phyloP scores from a whole-genome alignment of 1,140 invertebrate genomes.

The Geopemphigus sp. region DNA sequence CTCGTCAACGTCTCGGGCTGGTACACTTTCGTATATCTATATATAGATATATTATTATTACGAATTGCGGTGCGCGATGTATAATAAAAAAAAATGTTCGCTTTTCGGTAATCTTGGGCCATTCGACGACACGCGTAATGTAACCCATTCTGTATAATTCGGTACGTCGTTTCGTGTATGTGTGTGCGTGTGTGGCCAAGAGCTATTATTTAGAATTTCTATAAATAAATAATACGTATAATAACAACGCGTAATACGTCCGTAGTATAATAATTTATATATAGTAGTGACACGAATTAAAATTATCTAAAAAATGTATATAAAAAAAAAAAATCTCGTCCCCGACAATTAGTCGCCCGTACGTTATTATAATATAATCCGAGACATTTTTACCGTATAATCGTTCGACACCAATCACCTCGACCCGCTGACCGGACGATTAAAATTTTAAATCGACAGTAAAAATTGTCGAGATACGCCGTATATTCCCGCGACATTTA shows the following conservation, averaged over 20 bases:
- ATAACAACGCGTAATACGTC: no score
- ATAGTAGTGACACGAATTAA: slow-evolving; percentile 11
- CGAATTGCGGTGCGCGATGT: no score
- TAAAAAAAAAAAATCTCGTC: slow-evolving; percentile 14
- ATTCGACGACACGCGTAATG: no score
- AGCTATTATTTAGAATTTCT: not conserved
- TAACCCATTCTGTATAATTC: no score
- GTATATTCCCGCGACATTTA: not conserved
- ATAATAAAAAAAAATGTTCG: no score
- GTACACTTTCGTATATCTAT: no score
- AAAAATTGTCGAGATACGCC: slow-evolving; percentile 24
- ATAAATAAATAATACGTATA: not conserved
- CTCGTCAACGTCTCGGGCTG: no score
- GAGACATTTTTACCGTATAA: slow-evolving; percentile 36
- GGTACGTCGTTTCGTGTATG: not conserved
- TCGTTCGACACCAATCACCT: slow-evolving; percentile 12
- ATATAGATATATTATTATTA: no score
- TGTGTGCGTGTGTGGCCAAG: not conserved
- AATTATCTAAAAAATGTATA: slow-evolving; percentile 21
- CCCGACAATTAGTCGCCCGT: not conserved
- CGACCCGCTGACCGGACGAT: slow-evolving; percentile 15
- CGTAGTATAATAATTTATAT: not conserved
- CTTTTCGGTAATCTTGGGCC: no score
- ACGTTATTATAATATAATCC: slow-evolving; percentile 3
- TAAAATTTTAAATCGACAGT: slow-evolving; percentile 18